Evolutionary conservation across 2,888 invertebrate species (phyloP).

Genomic region (Globia sparganii): DNA sequence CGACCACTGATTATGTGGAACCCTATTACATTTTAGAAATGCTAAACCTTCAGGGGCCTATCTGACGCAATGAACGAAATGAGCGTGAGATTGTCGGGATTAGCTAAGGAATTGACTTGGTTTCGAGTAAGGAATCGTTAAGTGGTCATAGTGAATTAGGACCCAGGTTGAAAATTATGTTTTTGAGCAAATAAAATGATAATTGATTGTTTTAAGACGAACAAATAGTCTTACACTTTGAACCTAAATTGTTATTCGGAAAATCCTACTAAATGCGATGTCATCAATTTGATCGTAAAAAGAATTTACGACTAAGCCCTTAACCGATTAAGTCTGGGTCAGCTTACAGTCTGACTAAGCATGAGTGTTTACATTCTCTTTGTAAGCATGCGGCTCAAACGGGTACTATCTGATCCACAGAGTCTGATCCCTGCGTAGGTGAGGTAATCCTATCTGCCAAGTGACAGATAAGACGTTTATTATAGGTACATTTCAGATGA

Average conservation of each 20-base stretch:
- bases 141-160: background rate
- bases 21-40: background rate
- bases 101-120: background rate
- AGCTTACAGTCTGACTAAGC: constrained; percentile 11
- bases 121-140: background rate
- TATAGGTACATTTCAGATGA: constrained; percentile 25
- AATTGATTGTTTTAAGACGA: constrained; percentile 7
- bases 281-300: constrained; percentile 21
- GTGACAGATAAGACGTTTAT: constrained; percentile 6
- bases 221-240: too few relatives aligned
- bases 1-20: too few relatives aligned
- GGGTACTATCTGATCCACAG: constrained; percentile 14
- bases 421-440: constrained; percentile 11
- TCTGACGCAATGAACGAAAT: background rate
- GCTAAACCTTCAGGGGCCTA: background rate
- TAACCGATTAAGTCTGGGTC: background rate
- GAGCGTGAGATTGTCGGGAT: background rate
- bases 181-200: too few relatives aligned
- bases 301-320: background rate
- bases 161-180: background rate
- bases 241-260: constrained; percentile 5
- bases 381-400: constrained; percentile 7
- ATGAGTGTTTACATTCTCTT: too few relatives aligned
- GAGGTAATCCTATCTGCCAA: constrained; percentile 35
- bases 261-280: constrained; percentile 4